phyloP scores from a whole-genome alignment of 2,888 invertebrate species.

The Callyntrura guangdongensis region DNA sequence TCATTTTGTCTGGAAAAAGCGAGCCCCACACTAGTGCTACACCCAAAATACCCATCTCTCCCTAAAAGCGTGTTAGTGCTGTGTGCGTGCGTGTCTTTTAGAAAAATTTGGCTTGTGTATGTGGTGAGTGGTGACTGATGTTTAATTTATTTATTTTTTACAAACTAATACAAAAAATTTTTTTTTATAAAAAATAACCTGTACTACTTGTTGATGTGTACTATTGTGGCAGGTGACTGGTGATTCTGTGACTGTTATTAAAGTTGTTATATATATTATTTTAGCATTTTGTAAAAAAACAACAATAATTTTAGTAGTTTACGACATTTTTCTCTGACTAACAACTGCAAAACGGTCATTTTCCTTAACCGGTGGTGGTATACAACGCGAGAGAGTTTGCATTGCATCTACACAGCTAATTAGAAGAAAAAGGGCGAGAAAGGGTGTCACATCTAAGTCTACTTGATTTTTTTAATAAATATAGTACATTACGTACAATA shows the following conservation, averaged over 20 bases:
- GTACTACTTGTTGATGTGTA: not conserved
- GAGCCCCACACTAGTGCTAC: slow-evolving; percentile 11
- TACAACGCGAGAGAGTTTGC: slow-evolving; percentile 55
- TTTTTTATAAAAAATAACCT: too few species aligned
- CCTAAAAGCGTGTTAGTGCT: slow-evolving; percentile 52
- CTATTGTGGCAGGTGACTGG: slow-evolving; percentile 24
- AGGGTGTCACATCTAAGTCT: slow-evolving; percentile 78
- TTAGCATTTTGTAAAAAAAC: not conserved
- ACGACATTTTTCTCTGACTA: slow-evolving; percentile 38
- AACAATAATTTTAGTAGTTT: not conserved
- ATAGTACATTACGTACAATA: slow-evolving; percentile 44
- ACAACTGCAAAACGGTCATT: slow-evolving; percentile 14
- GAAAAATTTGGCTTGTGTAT: slow-evolving; percentile 8
- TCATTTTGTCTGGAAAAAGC: slow-evolving; percentile 20
- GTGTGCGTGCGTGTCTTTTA: slow-evolving; percentile 20
- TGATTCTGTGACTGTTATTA: not conserved
- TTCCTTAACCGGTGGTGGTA: not conserved
- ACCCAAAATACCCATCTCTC: not conserved
- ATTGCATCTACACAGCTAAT: slow-evolving; percentile 74
- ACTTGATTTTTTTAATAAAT: slow-evolving; percentile 65
- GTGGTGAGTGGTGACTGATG: not conserved
- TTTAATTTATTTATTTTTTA: too few species aligned
- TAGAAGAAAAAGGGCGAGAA: slow-evolving; percentile 74
- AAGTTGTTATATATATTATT: slow-evolving; percentile 8
- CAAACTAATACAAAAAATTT: too few species aligned